Base-by-base conservation (phyloP, 2,888 invertebrate genomes). In the Drosophila atroscutellata region DNA sequence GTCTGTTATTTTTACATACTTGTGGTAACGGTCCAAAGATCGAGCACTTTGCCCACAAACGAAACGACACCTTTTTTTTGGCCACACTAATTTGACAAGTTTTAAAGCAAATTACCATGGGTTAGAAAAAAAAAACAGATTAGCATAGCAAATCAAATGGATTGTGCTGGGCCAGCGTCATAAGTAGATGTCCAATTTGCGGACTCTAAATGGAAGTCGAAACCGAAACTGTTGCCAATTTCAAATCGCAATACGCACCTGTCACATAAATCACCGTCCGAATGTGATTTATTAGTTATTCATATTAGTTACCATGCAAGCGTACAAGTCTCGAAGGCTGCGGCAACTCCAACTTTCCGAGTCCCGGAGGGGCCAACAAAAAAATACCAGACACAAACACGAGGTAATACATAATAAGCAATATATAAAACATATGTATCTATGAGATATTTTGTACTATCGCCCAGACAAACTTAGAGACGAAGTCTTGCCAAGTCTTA, bases 251-350 rank as follows among this genome's bases (percentile, higher is more conserved):
- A 86, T 86, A 86, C 85, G 85, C 85, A 86, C 85, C 85, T 86
- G 85, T 89, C 85, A 86, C 89, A 86, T 86, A 86, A 86, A 86
- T 86, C 85, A 89, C 82, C 73, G 82, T 78, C 78, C 72, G 69
- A 73, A 84, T 84, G 85, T 86, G 85, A 86, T 86, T 86, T 86
- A 86, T 86, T 86, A 89, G 89, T 84, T 86, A 86, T 86, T 89
- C 87, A 86, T 86, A 86, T 86, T 89, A 86, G 85, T 89, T 86
- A 81, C 82, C 76, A 68, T 30, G 70, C 77, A 32, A 68, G 39
- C 57, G 54, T 39, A 57, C 58, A 55, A 77, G 49, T 68, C 73
- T 77, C 73, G 34, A 58, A 75, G 65, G 58, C 62, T 64, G 57
- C 57, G 56, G 54, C 67, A 58, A 63, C 62, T 63, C 57, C 56